These are phyloP conservation scores for Hypselothyrea guttata DNA, from an alignment of 2,888 invertebrate genomes.

Conservation along the genomic window DNA sequence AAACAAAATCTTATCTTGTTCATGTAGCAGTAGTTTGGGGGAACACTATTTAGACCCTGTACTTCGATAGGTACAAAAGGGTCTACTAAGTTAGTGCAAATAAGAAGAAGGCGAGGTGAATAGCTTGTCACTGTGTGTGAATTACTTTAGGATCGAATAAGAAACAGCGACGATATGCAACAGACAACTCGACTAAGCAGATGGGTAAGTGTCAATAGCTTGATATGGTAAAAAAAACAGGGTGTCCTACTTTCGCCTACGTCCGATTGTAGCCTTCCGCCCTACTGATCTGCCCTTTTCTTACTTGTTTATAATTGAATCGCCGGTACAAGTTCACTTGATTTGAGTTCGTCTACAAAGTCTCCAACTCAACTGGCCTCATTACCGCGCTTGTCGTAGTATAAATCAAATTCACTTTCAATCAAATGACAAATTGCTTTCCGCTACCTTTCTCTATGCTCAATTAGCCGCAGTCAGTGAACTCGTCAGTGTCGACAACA, in stretches of 20 bases:
- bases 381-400: slow-evolving; percentile 33
- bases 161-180: too few species aligned
- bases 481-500: slow-evolving; percentile 50
- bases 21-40: too few species aligned
- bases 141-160: too few species aligned
- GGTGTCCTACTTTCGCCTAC: too few species aligned
- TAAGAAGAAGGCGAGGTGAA: too few species aligned
- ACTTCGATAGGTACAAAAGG: neutral
- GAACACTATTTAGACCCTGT: too few species aligned
- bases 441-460: slow-evolving; percentile 69
- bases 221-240: too few species aligned
- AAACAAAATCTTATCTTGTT: too few species aligned
- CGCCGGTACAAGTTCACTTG: neutral
- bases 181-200: too few species aligned
- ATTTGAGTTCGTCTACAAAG: neutral
- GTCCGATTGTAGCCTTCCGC: too few species aligned
- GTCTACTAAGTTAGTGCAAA: neutral
- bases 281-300: too few species aligned
- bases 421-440: slow-evolving; percentile 72
- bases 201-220: slow-evolving; percentile 3
- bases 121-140: too few species aligned
- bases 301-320: neutral
- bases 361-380: slow-evolving; percentile 7
- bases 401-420: slow-evolving; percentile 69
- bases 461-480: slow-evolving; percentile 69